Evolutionary conservation across 2,888 invertebrate species (phyloP).

Genomic region (Drosophila siamana): DNA sequence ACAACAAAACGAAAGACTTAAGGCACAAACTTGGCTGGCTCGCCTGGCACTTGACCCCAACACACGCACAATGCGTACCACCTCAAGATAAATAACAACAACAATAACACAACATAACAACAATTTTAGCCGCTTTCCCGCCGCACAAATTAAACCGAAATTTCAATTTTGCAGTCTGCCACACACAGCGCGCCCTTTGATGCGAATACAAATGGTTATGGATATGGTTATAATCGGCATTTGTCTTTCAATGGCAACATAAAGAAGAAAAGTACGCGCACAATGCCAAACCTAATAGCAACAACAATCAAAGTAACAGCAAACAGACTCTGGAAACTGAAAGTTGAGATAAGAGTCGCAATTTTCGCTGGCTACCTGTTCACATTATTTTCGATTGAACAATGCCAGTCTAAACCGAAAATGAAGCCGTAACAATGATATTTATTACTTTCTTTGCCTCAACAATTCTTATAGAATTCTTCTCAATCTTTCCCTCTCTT

Average conservation of each 20-base stretch:
- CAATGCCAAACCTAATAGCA: constrained; percentile 30
- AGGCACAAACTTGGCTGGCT: constrained; percentile 63
- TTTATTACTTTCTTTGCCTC: constrained; percentile 32
- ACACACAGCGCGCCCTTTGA: constrained; percentile 57
- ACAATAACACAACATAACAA: constrained; percentile 25
- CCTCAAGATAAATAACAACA: constrained; percentile 18
- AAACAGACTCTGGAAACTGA: constrained; percentile 36
- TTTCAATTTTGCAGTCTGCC: constrained; percentile 69
- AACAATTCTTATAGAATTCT: constrained; percentile 30
- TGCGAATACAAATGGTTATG: constrained; percentile 42
- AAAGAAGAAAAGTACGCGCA: constrained; percentile 9
- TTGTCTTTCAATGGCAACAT: constrained; percentile 64
- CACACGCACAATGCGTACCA: constrained; percentile 49
- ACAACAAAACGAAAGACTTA: constrained; percentile 72
- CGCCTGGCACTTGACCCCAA: constrained; percentile 75
- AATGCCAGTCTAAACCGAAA: constrained; percentile 44
- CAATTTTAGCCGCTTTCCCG: constrained; percentile 73
- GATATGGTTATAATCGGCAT: constrained; percentile 62
- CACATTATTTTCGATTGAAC: constrained; percentile 28
- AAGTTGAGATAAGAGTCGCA: constrained; percentile 49
- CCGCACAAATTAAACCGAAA: constrained; percentile 64
- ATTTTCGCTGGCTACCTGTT: constrained; percentile 66
- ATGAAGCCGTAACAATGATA: constrained; percentile 62
- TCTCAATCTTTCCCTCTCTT: background rate
- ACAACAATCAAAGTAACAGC: constrained; percentile 3